Evolutionary conservation across 2,797 vertebrate genomes (phyloP).

Genomic region (Champsocephalus gunnari): DNA sequence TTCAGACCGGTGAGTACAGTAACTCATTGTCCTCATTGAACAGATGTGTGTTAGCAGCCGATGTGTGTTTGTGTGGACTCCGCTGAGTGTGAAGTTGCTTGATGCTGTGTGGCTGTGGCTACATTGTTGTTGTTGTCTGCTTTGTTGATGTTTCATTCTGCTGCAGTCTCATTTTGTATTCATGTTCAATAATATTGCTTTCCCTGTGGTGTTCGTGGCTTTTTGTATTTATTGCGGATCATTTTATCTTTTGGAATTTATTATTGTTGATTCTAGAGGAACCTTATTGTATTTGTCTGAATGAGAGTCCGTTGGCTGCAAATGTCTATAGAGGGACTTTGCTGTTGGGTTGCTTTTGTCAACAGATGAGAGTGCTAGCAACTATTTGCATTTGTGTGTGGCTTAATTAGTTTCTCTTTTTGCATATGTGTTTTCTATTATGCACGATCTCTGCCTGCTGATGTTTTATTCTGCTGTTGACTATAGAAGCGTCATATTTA

Average conservation of each 20-base stretch:
- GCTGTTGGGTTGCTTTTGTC: no score
- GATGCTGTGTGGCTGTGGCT: no score
- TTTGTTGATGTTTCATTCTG: not conserved
- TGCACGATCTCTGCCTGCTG: not conserved
- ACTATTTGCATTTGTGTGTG: not conserved
- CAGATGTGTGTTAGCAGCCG: not conserved
- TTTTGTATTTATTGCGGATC: not conserved
- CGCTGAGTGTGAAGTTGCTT: no score
- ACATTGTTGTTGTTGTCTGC: not conserved
- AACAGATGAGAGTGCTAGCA: no score
- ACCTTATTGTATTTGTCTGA: no score
- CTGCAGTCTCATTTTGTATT: not conserved
- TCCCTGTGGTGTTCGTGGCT: not conserved
- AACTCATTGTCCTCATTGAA: not conserved
- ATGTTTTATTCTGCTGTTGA: not conserved
- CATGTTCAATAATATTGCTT: not conserved
- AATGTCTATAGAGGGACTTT: no score
- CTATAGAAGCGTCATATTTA: not conserved
- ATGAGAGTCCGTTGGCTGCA: no score
- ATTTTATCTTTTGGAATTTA: no score
- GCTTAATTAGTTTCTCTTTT: not conserved
- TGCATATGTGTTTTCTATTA: not conserved
- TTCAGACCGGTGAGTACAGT: not conserved
- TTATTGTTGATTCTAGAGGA: no score
- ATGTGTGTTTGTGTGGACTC: not conserved